These are phyloP conservation scores for Reinhardtius hippoglossoides DNA, from an alignment of 2,113 vertebrate species.

Conservation along the genomic window DNA sequence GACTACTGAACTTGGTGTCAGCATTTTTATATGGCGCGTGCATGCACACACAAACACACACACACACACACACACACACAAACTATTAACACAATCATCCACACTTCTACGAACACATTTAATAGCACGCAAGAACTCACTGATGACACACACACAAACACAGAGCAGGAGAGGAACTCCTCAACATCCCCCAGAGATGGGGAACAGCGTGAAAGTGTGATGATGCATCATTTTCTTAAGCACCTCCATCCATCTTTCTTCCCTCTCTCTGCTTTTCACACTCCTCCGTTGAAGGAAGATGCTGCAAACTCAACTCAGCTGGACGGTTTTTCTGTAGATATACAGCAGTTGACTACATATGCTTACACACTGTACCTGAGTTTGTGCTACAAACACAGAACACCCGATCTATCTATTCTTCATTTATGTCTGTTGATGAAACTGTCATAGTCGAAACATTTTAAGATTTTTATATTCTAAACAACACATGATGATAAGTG, in stretches of 20 bases:
- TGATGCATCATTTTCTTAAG: conserved; percentile 76
- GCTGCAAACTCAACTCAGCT: conserved; percentile 6
- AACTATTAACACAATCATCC: conserved; percentile 18
- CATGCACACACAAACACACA: neutral
- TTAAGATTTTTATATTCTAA: neutral
- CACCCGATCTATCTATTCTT: too few relatives aligned
- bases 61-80: conserved; percentile 15
- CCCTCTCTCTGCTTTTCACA: conserved; percentile 31
- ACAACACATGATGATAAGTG: neutral
- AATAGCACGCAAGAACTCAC: conserved; percentile 44
- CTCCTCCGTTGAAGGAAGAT: conserved; percentile 15
- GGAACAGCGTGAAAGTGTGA: conserved; percentile 64
- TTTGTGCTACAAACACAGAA: neutral
- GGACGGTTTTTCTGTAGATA: neutral
- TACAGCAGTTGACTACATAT: neutral
- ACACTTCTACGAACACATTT: conserved; percentile 21
- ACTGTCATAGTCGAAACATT: neutral
- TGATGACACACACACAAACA: conserved; percentile 13
- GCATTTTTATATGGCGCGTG: conserved; percentile 44
- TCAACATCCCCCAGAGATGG: conserved; percentile 43
- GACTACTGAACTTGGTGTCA: conserved; percentile 47
- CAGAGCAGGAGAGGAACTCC: neutral
- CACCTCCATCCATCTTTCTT: conserved; percentile 69
- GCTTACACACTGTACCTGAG: neutral
- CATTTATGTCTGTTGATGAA: neutral